phyloP scores from a whole-genome alignment of 2,797 vertebrate genomes.

The Morus bassanus region DNA sequence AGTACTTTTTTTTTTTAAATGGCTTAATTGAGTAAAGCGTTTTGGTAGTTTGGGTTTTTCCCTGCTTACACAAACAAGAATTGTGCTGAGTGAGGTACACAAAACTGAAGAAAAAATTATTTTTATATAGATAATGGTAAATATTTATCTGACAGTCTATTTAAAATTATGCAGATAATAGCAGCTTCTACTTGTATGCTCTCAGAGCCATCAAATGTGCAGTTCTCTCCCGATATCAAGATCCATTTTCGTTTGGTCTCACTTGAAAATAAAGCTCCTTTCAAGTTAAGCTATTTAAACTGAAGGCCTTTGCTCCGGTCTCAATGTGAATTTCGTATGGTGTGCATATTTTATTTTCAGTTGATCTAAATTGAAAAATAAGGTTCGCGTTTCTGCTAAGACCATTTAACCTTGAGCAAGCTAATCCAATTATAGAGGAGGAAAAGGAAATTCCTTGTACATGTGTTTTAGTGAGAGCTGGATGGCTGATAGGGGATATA shows the following conservation, averaged over 20 bases:
- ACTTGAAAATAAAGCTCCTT: conserved; percentile 17
- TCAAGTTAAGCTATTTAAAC: conserved; percentile 12
- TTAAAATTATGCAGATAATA: not conserved
- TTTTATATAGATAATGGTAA: not conserved
- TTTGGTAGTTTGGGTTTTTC: not conserved
- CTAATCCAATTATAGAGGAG: not conserved
- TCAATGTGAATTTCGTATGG: not conserved
- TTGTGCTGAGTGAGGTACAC: not conserved
- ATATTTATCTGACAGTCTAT: not conserved
- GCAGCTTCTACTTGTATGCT: not conserved
- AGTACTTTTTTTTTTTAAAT: not conserved
- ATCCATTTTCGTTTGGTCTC: conserved; percentile 13
- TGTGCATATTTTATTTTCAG: not conserved
- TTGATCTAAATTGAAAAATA: not conserved
- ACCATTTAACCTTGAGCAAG: conserved; percentile 4
- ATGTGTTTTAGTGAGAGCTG: not conserved
- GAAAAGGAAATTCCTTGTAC: not conserved
- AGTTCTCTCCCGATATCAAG: not conserved
- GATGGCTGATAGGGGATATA: not conserved
- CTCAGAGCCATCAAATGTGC: not conserved
- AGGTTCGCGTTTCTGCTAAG: conserved; percentile 9
- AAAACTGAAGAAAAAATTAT: not conserved
- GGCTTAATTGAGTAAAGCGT: not conserved
- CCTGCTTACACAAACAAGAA: not conserved
- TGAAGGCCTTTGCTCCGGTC: not conserved